Percentiles rank a stretch among this genome's conserved stretches.
phyloP scores from a whole-genome alignment of 1,140 invertebrate genomes.

The Drosophila ercepeae region DNA sequence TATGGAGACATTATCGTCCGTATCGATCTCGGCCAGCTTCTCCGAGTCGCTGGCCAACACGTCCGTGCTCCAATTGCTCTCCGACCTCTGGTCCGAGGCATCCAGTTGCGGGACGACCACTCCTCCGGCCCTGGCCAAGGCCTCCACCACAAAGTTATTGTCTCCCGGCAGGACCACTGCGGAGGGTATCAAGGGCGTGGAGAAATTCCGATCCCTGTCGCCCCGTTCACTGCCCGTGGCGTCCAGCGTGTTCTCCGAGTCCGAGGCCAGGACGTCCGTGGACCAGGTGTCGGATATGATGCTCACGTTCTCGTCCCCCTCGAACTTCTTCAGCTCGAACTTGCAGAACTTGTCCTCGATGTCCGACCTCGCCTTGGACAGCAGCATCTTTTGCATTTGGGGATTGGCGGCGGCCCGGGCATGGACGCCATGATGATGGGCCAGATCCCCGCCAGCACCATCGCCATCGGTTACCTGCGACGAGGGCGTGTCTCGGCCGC shows the following conservation, averaged over 20 bases:
- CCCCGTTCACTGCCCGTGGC: slow-evolving; percentile 78
- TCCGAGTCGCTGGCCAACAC: slow-evolving; percentile 97
- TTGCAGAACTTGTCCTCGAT: slow-evolving; percentile 99
- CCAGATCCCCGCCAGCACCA: slow-evolving; percentile 64
- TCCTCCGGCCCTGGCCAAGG: slow-evolving; percentile 47
- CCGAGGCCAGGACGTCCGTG: slow-evolving; percentile 97
- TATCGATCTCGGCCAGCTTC: slow-evolving; percentile 94
- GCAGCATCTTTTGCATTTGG: slow-evolving; percentile 85
- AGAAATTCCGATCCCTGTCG: slow-evolving; percentile 84
- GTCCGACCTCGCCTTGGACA: slow-evolving; percentile 94
- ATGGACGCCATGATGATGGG: slow-evolving; percentile 80
- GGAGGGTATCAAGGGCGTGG: slow-evolving; percentile 80
- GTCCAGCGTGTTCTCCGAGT: slow-evolving; percentile 93
- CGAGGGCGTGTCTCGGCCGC: slow-evolving; percentile 96
- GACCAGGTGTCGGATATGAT: slow-evolving; percentile 99
- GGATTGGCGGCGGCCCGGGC: slow-evolving; percentile 83
- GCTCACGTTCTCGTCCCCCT: slow-evolving; percentile 96
- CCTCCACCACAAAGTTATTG: slow-evolving; percentile 75
- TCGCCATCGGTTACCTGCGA: slow-evolving; percentile 95
- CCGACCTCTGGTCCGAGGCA: slow-evolving; percentile 95
- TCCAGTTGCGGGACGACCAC: slow-evolving; percentile 84
- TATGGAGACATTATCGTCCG: slow-evolving; percentile 91
- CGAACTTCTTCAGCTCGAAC: slow-evolving; percentile 97
- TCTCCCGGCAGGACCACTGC: slow-evolving; percentile 81
- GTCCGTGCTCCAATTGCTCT: slow-evolving; percentile 98